Conservation (phyloP, 2,797 vertebrate species). For the Atherinosoma microstoma region DNA sequence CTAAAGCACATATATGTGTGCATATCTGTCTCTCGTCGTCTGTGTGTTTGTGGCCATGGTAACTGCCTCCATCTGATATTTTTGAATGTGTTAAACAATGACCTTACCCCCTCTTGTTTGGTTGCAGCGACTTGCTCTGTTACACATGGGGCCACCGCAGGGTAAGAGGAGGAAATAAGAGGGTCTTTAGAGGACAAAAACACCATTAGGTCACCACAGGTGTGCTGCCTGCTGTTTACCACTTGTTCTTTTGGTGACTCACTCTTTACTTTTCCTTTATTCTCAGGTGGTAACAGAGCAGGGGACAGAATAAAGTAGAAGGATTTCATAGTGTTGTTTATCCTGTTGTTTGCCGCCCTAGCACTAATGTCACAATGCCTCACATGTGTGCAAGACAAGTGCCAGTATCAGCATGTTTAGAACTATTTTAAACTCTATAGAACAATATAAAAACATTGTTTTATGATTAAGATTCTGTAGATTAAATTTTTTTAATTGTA, state of each 20-base stretch:
- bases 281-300: slow-evolving; percentile 47
- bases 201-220: slow-evolving; percentile 84
- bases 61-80: slow-evolving; percentile 78
- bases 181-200: slow-evolving; percentile 76
- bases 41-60: slow-evolving; percentile 46
- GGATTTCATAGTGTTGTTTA: slow-evolving; percentile 37
- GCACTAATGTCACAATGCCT: background rate
- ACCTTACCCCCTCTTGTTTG: slow-evolving; percentile 55
- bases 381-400: no score
- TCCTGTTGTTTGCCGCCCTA: slow-evolving; percentile 14
- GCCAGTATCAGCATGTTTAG: no score
- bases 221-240: slow-evolving; percentile 79
- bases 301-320: slow-evolving; percentile 53
- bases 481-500: background rate
- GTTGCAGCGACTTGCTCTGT: slow-evolving; percentile 81
- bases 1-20: slow-evolving; percentile 4
- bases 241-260: slow-evolving; percentile 28
- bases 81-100: slow-evolving; percentile 88
- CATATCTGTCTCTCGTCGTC: slow-evolving; percentile 2
- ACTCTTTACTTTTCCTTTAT: slow-evolving; percentile 16
- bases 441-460: background rate
- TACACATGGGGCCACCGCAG: slow-evolving; percentile 83
- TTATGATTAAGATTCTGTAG: background rate
- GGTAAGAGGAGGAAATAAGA: slow-evolving; percentile 82
- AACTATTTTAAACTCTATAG: no score